Evolutionary conservation across 2,888 invertebrate species (phyloP), one percentile per base, ranked within the genome.

Genomic region (Cremastinae sp.): DNA sequence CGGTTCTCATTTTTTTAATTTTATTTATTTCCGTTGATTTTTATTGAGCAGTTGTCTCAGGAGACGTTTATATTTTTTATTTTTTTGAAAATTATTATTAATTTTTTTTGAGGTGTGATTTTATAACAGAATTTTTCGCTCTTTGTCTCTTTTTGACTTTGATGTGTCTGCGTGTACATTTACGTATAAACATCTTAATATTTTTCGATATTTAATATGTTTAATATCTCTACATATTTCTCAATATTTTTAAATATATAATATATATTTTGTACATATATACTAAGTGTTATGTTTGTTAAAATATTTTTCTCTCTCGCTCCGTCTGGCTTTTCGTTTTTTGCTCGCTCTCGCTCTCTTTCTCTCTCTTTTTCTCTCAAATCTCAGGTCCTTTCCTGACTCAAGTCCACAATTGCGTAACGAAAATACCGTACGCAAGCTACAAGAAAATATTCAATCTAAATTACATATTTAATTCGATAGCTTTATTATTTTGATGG

Each of bases 231-330:
- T 65, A 43, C n/a, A n/a, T n/a, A n/a, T n/a, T n/a, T 73, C 2
- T 55, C n/a, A 59, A 37, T 77, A 16, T 28, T 22, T 55, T 49
- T 59, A 28, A 18, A 49, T 59, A 37, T 56, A 56, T 28, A 14
- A 41, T 20, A n/a, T 28, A 39, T 49, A 58, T 59, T 68, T 47
- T 49, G 28, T 56, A 47, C 64, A 49, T 59, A 66, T 59, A 65
- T 18, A 55, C 47, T 47, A 65, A 49, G 39, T 76, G 69, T 72
- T 68, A 64, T 72, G 62, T 74, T 72, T 71, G 72, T 80, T 73
- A 47, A 66, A 74, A 68, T 78, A 73, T 77, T 75, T 78, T 77
- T 79, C 78, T 80, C 79, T 78, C 74, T 80, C 72, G 78, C 74
- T 56, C 75, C 79, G 51, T 65, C 64, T 77, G 59, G 73, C 75